Conservation (phyloP, 2,113 vertebrate species). For the Dasyornis broadbenti region DNA sequence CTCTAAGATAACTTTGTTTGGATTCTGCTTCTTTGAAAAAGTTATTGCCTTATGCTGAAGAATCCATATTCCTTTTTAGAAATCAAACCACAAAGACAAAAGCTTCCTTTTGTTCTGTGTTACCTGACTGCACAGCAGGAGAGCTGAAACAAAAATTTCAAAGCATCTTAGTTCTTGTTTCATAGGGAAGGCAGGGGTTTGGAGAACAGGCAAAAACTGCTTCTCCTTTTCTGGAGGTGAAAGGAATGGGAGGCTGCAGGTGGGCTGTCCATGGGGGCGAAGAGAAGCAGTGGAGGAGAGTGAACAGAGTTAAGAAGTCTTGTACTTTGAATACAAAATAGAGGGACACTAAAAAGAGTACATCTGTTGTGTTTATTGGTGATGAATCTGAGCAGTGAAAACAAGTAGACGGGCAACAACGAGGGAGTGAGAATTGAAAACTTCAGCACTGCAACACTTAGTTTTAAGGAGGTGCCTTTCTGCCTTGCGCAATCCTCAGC, state of each 20-base stretch:
- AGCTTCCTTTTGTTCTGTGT: slow-evolving; percentile 4
- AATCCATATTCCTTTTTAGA: not conserved
- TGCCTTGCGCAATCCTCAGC: not conserved
- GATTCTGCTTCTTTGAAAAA: not conserved
- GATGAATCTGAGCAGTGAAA: not conserved
- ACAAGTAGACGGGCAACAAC: not conserved
- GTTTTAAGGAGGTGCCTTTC: not conserved
- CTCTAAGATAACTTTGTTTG: not conserved
- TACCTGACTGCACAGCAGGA: slow-evolving; percentile 23
- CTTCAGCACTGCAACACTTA: not conserved
- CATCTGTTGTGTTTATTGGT: not conserved
- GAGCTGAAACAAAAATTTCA: slow-evolving; percentile 19
- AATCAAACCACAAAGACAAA: slow-evolving; percentile 23
- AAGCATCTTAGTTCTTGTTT: not conserved
- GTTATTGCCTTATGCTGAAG: not conserved
- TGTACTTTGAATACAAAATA: not conserved
- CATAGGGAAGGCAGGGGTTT: not conserved
- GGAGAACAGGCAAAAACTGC: not conserved
- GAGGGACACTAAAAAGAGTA: not conserved
- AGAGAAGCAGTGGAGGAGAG: not conserved
- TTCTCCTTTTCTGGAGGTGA: not conserved
- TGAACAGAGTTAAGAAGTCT: not conserved
- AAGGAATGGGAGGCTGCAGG: slow-evolving; percentile 15
- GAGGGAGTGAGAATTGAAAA: not conserved
- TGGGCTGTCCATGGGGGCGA: not conserved